These are phyloP conservation scores for Palloptera scutellata DNA, from an alignment of 2,888 invertebrate genomes.

Conservation along the genomic window DNA sequence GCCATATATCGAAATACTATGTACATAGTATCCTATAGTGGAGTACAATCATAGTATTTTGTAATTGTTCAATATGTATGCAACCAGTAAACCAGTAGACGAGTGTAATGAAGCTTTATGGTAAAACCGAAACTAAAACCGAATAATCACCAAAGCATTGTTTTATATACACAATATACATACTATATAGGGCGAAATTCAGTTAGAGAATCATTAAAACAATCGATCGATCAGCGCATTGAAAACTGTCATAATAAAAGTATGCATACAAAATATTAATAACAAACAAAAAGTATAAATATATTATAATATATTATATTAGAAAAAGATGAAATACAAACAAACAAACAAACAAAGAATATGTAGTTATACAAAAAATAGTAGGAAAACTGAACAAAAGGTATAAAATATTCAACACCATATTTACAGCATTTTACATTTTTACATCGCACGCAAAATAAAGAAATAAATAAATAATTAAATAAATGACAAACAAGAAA, in stretches of 20 bases:
- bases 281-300: slow-evolving; percentile 2
- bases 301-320: not conserved
- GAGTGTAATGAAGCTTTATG: too few species aligned
- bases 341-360: too few species aligned
- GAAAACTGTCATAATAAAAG: too few species aligned
- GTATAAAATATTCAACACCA: slow-evolving; percentile 22
- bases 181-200: too few species aligned
- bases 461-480: slow-evolving; percentile 32
- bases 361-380: not conserved
- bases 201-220: too few species aligned
- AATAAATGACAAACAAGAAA: too few species aligned
- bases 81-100: too few species aligned
- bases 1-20: slow-evolving; percentile 15
- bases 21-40: slow-evolving; percentile 5
- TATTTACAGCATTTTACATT: slow-evolving; percentile 39
- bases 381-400: slow-evolving; percentile 9
- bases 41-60: not conserved
- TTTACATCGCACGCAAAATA: slow-evolving; percentile 55
- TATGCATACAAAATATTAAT: not conserved
- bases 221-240: too few species aligned
- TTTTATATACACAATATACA: too few species aligned
- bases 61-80: too few species aligned
- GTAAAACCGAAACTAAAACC: too few species aligned
- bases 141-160: too few species aligned
- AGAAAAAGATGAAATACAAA: not conserved